Base-by-base conservation (phyloP, 35 echinoderm and acorn worm species). In the Apostichopus japonicus region DNA sequence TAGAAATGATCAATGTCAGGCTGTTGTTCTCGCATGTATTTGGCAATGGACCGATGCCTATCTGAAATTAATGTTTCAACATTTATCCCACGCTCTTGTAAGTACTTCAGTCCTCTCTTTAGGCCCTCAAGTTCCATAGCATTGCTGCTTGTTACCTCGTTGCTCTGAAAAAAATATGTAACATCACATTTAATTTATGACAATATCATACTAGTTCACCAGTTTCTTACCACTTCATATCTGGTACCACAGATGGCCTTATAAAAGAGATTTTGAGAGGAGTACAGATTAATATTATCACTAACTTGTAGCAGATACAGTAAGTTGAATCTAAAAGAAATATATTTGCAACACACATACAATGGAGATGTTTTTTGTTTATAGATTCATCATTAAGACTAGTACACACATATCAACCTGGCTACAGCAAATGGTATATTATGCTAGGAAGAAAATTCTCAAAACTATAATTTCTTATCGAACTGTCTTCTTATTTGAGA, bases 21-120 rank as follows among this genome's bases (percentile, higher is more conserved):
- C 19, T 86, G 80, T 19, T 79, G 6, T 21, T 92, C 90, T 52
- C 93, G 77, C 11, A 94, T 73, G 16, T 83, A 94, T 61, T 94
- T 96, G 5, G 93, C 84, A 8, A 94, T 55, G 24, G 80, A 54
- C 15, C 73, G 71, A 77, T 96, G 93, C 77, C 93, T 90, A 80
- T 96, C 95, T 13, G 90, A 94, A 2, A 96, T 62, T 10, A 96
- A 78, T 6, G 58, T 86, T 7, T 73, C 54, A 15, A 94, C 59
- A 2, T 24, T 7, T 7, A 10, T 25, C 67, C 22, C 5, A 44
- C 25, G 57, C 23, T 84, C 1, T 24, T 70, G 10, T 33, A 10
- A 3, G 22, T 61, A 10, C 17, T 53, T 27, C 83, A 52, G 22
- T 23, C 53, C 59, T 79, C 10, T 70, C 58, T 1, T 82, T 58